Evolutionary conservation across 2,113 vertebrate species (phyloP).

Genomic region (Platanista minor): DNA sequence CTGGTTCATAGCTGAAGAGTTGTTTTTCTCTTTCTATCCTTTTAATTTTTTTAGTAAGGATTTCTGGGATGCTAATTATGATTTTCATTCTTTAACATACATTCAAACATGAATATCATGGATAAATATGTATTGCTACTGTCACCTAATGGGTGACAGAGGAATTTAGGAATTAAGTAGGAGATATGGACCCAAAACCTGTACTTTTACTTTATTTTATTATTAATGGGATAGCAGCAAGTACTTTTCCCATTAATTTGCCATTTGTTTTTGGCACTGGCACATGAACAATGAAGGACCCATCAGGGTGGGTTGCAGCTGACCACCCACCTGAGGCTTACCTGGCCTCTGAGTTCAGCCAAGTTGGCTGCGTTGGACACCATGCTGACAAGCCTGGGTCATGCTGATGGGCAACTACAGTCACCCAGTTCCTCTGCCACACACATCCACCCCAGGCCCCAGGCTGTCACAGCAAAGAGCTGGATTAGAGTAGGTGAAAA

Average conservation of each 20-base stretch:
- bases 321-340: neutral
- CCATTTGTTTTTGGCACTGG: rapidly evolving
- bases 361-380: neutral
- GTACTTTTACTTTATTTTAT: neutral
- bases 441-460: neutral
- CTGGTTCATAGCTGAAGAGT: neutral
- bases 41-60: neutral
- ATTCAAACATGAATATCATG: neutral
- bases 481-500: neutral
- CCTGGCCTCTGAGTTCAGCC: neutral
- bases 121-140: neutral
- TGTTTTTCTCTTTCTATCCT: neutral
- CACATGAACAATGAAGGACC: neutral
- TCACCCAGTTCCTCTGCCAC: neutral
- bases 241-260: neutral
- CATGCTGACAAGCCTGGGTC: neutral
- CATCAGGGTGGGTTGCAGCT: no score
- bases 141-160: neutral
- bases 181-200: neutral
- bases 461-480: neutral
- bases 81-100: neutral
- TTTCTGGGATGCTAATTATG: neutral
- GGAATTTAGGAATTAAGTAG: neutral
- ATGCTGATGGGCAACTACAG: neutral
- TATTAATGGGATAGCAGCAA: neutral